Evolutionary conservation across 2,797 vertebrate genomes (phyloP).

Genomic region (Phaenicophaeus curvirostris): DNA sequence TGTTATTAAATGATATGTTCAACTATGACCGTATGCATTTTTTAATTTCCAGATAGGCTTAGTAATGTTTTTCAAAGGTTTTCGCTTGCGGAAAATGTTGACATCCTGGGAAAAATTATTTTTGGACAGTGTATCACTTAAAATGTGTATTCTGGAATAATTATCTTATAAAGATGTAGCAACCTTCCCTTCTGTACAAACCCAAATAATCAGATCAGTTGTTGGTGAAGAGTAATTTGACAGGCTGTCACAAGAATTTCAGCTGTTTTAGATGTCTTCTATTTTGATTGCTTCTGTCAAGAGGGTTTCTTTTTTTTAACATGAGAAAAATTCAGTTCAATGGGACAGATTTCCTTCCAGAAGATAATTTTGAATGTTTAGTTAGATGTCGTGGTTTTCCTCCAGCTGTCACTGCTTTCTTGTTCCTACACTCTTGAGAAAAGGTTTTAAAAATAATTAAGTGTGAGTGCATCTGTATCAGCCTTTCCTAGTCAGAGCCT

Average conservation of each 20-base stretch:
- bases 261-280: slow-evolving; percentile 3
- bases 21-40: background rate
- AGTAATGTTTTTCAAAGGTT: background rate
- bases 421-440: slow-evolving; percentile 37
- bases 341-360: slow-evolving; percentile 59
- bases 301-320: background rate
- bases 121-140: background rate
- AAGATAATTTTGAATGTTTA: slow-evolving; percentile 56
- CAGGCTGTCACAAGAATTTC: background rate
- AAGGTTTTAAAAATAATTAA: slow-evolving; percentile 70
- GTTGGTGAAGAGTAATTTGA: background rate
- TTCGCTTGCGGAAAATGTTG: background rate
- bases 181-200: background rate
- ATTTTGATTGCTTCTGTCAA: slow-evolving; percentile 39
- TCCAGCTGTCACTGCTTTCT: slow-evolving; percentile 49
- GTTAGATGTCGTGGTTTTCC: slow-evolving; percentile 44
- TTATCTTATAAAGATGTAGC: background rate
- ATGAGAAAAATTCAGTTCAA: slow-evolving; percentile 26
- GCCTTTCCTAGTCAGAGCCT: slow-evolving; percentile 35
- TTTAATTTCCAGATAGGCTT: background rate
- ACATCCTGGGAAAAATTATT: background rate
- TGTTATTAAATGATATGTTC: background rate
- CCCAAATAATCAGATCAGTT: background rate
- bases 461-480: slow-evolving; percentile 21
- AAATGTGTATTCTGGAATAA: background rate